Conservation (phyloP, 1,140 invertebrate species). For the Drosophila sp. region DNA sequence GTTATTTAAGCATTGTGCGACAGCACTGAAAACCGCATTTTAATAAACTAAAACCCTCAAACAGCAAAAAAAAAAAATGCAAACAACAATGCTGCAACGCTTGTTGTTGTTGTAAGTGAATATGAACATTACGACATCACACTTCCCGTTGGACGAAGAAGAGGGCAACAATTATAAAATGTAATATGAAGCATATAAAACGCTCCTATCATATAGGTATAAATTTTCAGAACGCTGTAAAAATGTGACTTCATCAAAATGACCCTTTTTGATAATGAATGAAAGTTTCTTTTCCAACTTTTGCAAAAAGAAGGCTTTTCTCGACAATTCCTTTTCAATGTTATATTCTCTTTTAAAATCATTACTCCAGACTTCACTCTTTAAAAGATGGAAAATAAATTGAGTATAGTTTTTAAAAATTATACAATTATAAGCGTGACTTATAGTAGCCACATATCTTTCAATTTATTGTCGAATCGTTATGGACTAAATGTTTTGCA, state of each 20-base stretch:
- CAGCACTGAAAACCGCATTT: constrained; percentile 66
- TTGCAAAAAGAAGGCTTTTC: too few relatives aligned
- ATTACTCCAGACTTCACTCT: too few relatives aligned
- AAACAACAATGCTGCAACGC: constrained; percentile 51
- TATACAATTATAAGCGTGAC: neutral
- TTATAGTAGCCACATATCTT: neutral
- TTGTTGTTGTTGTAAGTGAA: constrained; percentile 48
- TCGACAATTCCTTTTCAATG: too few relatives aligned
- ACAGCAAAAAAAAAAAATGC: neutral
- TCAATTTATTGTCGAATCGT: neutral
- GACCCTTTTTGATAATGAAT: too few relatives aligned
- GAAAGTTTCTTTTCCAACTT: too few relatives aligned
- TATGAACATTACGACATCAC: constrained; percentile 47
- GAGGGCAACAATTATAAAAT: constrained; percentile 40
- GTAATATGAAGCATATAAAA: constrained; percentile 37
- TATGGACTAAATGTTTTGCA: constrained; percentile 40
- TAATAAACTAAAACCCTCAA: constrained; percentile 48
- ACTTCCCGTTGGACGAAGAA: constrained; percentile 15
- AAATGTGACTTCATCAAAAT: too few relatives aligned
- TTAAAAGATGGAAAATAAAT: too few relatives aligned
- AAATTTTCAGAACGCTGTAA: neutral
- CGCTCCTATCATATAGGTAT: constrained; percentile 1
- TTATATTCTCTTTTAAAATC: too few relatives aligned
- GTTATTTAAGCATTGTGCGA: constrained; percentile 75
- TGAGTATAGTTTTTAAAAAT: too few relatives aligned